Evolutionary conservation across 2,888 invertebrate species (phyloP), one percentile per base, ranked within the genome.

Genomic region (Zygothrica quintamaculata): DNA sequence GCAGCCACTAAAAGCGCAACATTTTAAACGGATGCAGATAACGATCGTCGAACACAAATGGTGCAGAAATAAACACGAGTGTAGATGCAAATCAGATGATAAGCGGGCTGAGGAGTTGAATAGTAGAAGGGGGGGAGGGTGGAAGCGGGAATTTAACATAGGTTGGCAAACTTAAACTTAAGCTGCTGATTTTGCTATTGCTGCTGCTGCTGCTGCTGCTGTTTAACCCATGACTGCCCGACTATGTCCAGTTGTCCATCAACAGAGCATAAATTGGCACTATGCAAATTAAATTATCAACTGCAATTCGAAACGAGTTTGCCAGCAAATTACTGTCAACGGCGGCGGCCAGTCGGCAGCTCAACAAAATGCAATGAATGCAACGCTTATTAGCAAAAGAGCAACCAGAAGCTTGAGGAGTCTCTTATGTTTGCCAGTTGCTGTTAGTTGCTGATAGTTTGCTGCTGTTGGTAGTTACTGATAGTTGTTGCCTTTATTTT

Each of bases 51-150:
- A 87, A 85, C 88, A 87, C 88, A 89, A 88, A 88, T 88, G 86
- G 89, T 86, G 89, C 88, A 89, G 88, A 89, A 89, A 89, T 89
- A 89, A 89, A 89, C 89, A 89, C 81, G 88, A 88, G 84, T 88
- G 86, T 82, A 85, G 89, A 89, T 89, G 86, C 84, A 87, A 85
- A 84, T 84, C 84, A 80, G 74, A 50, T 82, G 82, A 82, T 82
- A 85, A 85, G 75, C 60, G 48, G 22, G 62, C 53, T 31, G 37
- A 29, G 50, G 39, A 44, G 15, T 44, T 12, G 43, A 44, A n/a
- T n/a, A n/a, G n/a, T n/a, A n/a, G n/a, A n/a, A 33, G 16, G 13
- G 16, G 26, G 13, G n/a, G 36, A 16, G 46, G 37, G 60, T n/a
- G n/a, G n/a, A n/a, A n/a, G n/a, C n/a, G n/a, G n/a, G n/a, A n/a